Evolutionary conservation across 2,797 vertebrate genomes (phyloP).

Genomic region (Phrynocephalus guinanensis): DNA sequence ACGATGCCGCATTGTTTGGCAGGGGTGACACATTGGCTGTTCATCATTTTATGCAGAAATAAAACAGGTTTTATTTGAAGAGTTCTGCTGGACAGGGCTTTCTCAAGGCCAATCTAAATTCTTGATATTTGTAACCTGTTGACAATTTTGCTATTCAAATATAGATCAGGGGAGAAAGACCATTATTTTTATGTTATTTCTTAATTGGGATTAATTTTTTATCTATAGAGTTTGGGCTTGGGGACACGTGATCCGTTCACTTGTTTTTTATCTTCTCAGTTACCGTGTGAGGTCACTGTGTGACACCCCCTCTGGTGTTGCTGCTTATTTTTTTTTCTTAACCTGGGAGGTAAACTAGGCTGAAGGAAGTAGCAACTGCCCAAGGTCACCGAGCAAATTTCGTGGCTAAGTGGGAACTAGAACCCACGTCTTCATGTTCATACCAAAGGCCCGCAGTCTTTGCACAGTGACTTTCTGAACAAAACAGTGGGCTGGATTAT

Average conservation of each 20-base stretch:
- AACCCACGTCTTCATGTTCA: too few relatives aligned
- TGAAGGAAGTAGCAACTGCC: not conserved
- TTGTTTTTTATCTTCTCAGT: not conserved
- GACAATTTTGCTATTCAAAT: not conserved
- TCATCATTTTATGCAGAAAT: not conserved
- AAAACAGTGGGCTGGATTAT: not conserved
- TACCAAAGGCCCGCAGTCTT: not conserved
- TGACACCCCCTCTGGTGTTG: too few relatives aligned
- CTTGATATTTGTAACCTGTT: not conserved
- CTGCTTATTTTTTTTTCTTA: too few relatives aligned
- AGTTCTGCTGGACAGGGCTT: not conserved
- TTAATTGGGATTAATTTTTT: not conserved
- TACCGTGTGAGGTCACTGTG: not conserved
- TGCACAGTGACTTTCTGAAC: not conserved
- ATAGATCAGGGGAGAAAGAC: slow-evolving; percentile 1
- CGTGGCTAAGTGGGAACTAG: not conserved
- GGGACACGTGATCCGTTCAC: not conserved
- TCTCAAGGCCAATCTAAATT: not conserved
- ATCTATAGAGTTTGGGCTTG: not conserved
- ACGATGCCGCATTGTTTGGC: not conserved
- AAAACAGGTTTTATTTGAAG: not conserved
- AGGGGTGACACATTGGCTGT: not conserved
- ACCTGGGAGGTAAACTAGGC: not conserved
- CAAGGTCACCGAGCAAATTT: not conserved
- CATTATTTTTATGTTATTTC: not conserved